Conservation (phyloP, 2,888 invertebrate genomes). For the Linyphia triangularis region DNA sequence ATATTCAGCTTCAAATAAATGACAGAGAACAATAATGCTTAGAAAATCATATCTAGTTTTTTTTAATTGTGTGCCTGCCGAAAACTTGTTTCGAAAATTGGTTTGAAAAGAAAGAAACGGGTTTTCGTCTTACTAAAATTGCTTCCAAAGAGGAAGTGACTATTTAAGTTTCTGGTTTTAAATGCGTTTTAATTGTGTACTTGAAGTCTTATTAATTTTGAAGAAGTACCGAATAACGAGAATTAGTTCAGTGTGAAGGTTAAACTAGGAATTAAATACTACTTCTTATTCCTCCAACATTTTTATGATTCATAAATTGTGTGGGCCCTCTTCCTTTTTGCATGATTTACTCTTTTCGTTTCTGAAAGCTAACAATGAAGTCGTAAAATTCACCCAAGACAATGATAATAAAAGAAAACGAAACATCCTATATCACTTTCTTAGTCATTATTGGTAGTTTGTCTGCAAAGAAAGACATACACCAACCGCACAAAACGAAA, state of each 20-base stretch:
- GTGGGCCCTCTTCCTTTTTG: background rate
- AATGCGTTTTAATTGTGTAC: background rate
- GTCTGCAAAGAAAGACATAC: background rate
- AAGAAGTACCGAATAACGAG: background rate
- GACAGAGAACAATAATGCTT: no score
- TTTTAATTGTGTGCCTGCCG: no score
- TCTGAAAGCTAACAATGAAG: constrained; percentile 15
- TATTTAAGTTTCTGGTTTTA: constrained; percentile 6
- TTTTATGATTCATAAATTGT: constrained; percentile 37
- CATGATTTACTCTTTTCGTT: constrained; percentile 23
- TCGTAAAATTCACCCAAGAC: constrained; percentile 22
- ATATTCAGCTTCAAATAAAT: no score
- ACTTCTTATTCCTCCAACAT: background rate
- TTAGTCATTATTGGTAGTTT: background rate
- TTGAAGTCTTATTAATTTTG: background rate
- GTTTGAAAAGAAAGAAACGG: no score
- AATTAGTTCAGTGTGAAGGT: constrained; percentile 19
- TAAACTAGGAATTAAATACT: constrained; percentile 28
- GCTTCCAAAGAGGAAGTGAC: no score
- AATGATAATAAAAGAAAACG: constrained; percentile 2
- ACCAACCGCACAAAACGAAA: background rate
- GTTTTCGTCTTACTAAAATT: no score
- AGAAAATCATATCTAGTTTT: no score
- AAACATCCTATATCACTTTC: background rate
- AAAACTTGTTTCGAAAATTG: no score